These are phyloP conservation scores for Labeo calbasu DNA, from an alignment of 2,797 vertebrate species.

Conservation along the genomic window DNA sequence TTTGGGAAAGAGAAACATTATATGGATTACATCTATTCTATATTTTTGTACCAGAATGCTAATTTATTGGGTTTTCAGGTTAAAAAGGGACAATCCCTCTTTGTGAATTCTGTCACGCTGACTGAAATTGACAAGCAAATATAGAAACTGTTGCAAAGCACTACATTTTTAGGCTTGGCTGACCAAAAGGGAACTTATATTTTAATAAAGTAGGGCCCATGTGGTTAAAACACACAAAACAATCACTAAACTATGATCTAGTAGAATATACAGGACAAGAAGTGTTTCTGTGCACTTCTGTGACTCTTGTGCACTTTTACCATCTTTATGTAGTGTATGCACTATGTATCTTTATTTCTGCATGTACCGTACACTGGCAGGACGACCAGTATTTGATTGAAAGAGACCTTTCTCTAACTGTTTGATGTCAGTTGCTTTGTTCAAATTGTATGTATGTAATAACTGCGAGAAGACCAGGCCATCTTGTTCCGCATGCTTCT, in stretches of 20 bases:
- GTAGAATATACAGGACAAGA: conserved; percentile 1
- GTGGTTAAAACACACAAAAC: conserved; percentile 11
- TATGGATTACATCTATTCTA: conserved; percentile 23
- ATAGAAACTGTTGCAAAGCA: conserved; percentile 21
- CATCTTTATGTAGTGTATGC: conserved; percentile 42
- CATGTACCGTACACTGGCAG: conserved; percentile 46
- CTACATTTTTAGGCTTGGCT: neutral
- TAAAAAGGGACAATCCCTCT: conserved; percentile 13
- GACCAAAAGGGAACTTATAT: conserved; percentile 23
- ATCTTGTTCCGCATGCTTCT: conserved; percentile 47
- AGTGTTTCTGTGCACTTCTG: conserved; percentile 7
- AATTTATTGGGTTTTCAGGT: conserved; percentile 35
- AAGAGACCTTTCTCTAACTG: conserved; percentile 20
- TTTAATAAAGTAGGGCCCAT: neutral
- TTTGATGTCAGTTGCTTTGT: conserved; percentile 19
- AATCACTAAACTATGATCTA: neutral
- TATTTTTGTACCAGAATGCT: conserved; percentile 42
- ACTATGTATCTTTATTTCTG: conserved; percentile 44
- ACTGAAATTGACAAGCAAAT: neutral
- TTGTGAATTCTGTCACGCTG: neutral
- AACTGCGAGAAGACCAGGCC: conserved; percentile 19
- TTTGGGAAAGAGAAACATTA: conserved; percentile 11
- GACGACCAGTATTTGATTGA: conserved; percentile 13
- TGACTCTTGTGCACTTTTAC: conserved; percentile 47
- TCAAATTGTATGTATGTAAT: neutral